Evolutionary conservation across 2,113 vertebrate genomes (phyloP).

Genomic region (Toxotes chatareus): DNA sequence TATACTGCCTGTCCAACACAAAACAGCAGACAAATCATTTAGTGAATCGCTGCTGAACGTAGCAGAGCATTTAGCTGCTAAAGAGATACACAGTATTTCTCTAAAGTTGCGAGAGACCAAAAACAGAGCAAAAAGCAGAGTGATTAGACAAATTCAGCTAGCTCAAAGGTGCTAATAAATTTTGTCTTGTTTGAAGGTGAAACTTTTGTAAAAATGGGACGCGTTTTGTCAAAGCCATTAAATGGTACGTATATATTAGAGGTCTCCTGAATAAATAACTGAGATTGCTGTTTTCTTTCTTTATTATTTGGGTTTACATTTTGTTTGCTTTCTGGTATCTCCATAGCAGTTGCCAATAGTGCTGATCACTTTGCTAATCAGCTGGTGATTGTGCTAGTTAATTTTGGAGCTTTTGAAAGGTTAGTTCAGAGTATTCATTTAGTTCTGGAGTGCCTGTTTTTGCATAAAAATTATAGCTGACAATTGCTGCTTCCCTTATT

Average conservation of each 20-base stretch:
- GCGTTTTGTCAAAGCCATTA: background rate
- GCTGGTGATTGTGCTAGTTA: background rate
- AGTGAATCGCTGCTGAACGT: background rate
- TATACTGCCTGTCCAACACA: background rate
- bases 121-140: background rate
- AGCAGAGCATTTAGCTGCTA: background rate
- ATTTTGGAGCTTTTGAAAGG: slow-evolving; percentile 1
- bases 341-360: background rate
- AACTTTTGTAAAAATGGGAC: background rate
- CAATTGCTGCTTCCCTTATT: slow-evolving; percentile 5
- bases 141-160: background rate
- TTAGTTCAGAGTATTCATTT: slow-evolving; percentile 19
- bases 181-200: background rate
- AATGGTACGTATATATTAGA: background rate
- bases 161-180: background rate
- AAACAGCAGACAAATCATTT: background rate
- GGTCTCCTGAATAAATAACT: background rate
- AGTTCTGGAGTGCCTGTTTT: background rate
- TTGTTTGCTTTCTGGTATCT: background rate
- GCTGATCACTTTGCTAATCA: slow-evolving; percentile 1
- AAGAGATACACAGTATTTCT: background rate
- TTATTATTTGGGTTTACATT: background rate
- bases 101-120: background rate
- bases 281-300: background rate
- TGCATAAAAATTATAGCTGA: background rate